Conservation (phyloP, 1,140 invertebrate genomes). For the Proales similis region DNA sequence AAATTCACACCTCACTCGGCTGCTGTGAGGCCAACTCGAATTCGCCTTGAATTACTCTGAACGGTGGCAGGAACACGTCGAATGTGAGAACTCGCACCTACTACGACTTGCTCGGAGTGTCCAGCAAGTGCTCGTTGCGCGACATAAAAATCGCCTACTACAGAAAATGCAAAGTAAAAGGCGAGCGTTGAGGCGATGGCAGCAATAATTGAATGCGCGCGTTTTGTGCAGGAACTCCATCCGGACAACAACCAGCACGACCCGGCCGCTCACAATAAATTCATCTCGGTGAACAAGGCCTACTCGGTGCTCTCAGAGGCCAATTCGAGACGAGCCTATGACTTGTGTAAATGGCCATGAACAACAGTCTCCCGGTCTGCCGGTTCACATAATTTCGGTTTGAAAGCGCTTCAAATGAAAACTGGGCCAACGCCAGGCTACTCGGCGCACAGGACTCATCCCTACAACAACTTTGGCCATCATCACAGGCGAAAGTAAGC, state of each 20-base stretch:
- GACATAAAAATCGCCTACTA: constrained; percentile 34
- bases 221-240: constrained; percentile 6
- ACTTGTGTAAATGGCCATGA: constrained; percentile 24
- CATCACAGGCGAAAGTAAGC: too few species aligned
- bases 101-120: constrained; percentile 16
- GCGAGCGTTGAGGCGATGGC: background rate
- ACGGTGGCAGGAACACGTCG: too few species aligned
- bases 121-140: background rate
- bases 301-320: constrained; percentile 16
- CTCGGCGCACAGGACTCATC: too few species aligned
- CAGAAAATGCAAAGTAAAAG: constrained; percentile 33
- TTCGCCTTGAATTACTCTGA: too few species aligned
- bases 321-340: constrained; percentile 16
- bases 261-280: constrained; percentile 20
- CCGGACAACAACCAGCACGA: constrained; percentile 21
- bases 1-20: too few species aligned
- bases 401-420: too few species aligned
- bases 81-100: constrained; percentile 22
- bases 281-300: constrained; percentile 16
- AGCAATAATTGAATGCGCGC: background rate
- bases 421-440: too few species aligned
- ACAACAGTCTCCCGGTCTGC: too few species aligned
- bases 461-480: too few species aligned
- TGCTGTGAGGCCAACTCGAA: too few species aligned
- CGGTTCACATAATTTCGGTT: too few species aligned